These are phyloP conservation scores for Gasterosteus aculeatus DNA, from an alignment of 2,113 vertebrate genomes.

Conservation along the genomic window DNA sequence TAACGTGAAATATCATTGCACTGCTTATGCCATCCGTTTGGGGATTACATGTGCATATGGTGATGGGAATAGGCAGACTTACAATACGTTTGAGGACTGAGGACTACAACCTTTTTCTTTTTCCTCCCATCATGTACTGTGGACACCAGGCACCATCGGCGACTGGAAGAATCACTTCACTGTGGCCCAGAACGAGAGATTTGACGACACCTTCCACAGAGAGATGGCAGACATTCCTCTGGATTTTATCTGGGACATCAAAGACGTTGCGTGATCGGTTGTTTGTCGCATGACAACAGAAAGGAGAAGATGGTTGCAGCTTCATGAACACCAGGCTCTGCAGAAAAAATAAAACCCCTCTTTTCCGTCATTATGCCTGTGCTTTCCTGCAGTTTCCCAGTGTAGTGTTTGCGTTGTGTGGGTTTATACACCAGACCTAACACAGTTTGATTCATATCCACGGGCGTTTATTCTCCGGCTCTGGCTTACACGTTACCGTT, in stretches of 20 bases:
- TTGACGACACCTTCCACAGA: constrained; percentile 63
- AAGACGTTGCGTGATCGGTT: constrained; percentile 20
- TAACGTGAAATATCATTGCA: neutral
- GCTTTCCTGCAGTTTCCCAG: neutral
- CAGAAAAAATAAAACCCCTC: neutral
- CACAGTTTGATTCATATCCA: too few species aligned
- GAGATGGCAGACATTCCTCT: constrained; percentile 67
- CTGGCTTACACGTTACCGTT: too few species aligned
- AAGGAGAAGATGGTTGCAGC: constrained; percentile 3
- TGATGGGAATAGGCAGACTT: neutral
- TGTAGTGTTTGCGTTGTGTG: too few species aligned
- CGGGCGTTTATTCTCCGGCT: too few species aligned
- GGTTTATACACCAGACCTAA: too few species aligned
- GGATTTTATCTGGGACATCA: constrained; percentile 67
- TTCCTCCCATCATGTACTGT: neutral
- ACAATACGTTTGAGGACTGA: neutral
- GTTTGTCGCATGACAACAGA: neutral
- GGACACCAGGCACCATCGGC: constrained; percentile 66
- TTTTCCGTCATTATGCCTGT: neutral
- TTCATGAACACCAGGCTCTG: neutral
- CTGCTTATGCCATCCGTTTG: neutral
- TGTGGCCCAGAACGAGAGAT: constrained; percentile 66
- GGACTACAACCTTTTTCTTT: neutral
- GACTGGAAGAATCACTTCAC: constrained; percentile 79
- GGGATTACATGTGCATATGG: too few species aligned